A percentile compares a stretch with the other conserved stretches of the same genome.
These are phyloP conservation scores for Cheilosia impressa DNA, from an alignment of 2,888 invertebrate species.

Conservation along the genomic window DNA sequence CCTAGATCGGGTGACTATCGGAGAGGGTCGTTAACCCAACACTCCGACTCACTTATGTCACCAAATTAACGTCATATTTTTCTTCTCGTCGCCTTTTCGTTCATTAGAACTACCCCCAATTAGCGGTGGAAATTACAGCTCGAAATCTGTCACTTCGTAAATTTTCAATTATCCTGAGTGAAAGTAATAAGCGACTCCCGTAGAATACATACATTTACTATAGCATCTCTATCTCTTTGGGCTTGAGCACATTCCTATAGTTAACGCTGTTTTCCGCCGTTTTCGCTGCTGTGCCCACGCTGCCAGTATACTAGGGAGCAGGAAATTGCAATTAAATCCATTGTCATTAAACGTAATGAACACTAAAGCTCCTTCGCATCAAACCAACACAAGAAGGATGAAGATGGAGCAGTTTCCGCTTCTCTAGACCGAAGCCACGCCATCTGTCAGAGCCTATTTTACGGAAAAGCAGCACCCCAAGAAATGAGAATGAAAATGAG, in stretches of 20 bases:
- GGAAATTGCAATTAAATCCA: conserved; percentile 75
- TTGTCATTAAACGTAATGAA: conserved; percentile 72
- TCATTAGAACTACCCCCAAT: conserved; percentile 55
- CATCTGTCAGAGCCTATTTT: conserved; percentile 48
- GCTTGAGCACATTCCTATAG: conserved; percentile 40
- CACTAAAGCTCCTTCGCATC: conserved; percentile 59
- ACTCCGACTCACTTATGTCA: conserved; percentile 26
- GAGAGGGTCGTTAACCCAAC: background rate
- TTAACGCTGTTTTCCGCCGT: background rate
- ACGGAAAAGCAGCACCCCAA: conserved; percentile 5
- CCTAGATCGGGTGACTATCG: background rate
- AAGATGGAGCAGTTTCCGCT: conserved; percentile 13
- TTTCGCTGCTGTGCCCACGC: conserved; percentile 2
- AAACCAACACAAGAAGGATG: conserved; percentile 19
- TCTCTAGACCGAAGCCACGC: conserved; percentile 22
- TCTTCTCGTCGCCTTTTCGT: conserved; percentile 7
- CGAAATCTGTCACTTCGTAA: conserved; percentile 73
- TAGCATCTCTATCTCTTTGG: conserved; percentile 2
- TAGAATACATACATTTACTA: conserved; percentile 27
- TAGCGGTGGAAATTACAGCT: conserved; percentile 67
- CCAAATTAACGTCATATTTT: conserved; percentile 43
- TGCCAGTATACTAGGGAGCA: conserved; percentile 47
- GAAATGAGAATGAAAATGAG: conserved; percentile 45
- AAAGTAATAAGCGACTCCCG: conserved; percentile 52
- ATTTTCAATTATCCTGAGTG: conserved; percentile 70